Base-by-base conservation (phyloP, 2,113 vertebrate genomes). In the Cairina moschata region DNA sequence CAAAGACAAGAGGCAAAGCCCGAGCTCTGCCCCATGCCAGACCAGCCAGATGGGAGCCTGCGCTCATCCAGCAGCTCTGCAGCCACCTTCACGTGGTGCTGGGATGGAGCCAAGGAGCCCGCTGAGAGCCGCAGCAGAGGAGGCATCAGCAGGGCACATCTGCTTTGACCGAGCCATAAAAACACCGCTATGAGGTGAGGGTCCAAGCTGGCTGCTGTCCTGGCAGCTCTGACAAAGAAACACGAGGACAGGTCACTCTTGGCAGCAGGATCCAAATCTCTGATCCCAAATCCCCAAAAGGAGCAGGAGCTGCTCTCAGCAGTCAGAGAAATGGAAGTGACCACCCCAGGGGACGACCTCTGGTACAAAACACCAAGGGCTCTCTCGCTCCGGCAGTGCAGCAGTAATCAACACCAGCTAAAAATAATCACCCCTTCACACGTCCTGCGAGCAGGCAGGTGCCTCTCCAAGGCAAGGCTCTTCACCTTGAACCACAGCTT, bases 91-190 rank as follows among this genome's bases (percentile, higher is more conserved):
- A 17, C 13, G 0, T 1, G 29, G 46, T 20, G 54, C 68, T 88
- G 66, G 36, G 58, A 36, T 20, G 65, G 38, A 55, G n/a, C 44
- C 25, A 34, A 44, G 18, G 20, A 40, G 4, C 79, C 38, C 46
- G 20, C 44, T 13, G 23, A 67, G 25, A 42, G 25, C 32, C 31
- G 20, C 68, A 8, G 55, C 82, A 67, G 42, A 67, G 26, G 23
- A n/a, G 2, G 1, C 3, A 9, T n/a, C 34, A n/a, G 32, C n/a
- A 2, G 9, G 73, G 67, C 26, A 7, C 54, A 40, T 26, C 40
- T 23, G 40, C 69, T 68, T 74, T 1, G 0, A 9, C 22, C 0
- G 2, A 67, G 36, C 59, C 25, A 1, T 14, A 54, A 1, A 5
- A 67, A 46, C 13, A 25, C 36, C 44, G 17, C 40, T 12, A 3